Base-by-base conservation (phyloP, 2,797 vertebrate genomes). In the Hapalemur alaotrensis region DNA sequence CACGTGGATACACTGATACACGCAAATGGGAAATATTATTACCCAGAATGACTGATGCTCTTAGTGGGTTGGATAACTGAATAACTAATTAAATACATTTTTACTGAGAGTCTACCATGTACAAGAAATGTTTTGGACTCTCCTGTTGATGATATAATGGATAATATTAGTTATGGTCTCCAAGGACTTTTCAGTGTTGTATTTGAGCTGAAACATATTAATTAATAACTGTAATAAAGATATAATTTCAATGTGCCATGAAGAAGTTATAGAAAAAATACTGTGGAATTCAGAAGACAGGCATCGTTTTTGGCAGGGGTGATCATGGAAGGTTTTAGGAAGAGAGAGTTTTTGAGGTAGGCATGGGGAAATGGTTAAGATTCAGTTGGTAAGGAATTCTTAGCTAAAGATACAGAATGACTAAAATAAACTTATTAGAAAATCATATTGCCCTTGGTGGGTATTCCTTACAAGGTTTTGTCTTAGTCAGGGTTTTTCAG, bases 331-430 rank as follows among this genome's bases (percentile, higher is more conserved):
- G 2, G 17, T 83, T 96, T 92, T 92, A 52, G 79, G 84, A 94
- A 70, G 46, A 93, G 76, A 67, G 23, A n/a, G 1, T 46, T 97
- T 95, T 81, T 87, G 32, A 69, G 18, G 32, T 65, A 94, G 41
- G 87, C 10, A 30, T 78, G 80, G 23, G 18, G 43, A 93, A 69
- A 78, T 72, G 22, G 43, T 67, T n/a, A 80, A 46, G 32, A 52
- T 54, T 92, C 30, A 70, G 15, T 46, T 76, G 59, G 2, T 28
- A 91, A 88, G 50, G 43, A 87, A 80, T 90, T 94, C 54, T 84
- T 67, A 92, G 41, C 32, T 70, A 88, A 67, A 91, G 20, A 50
- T 9, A 63, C 14, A 78, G 35, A 10, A 32, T 57, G 32, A 63
- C 28, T 54, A 52, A 81, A 69, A 28, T 79, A 61, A 50, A 20